phyloP scores from a whole-genome alignment of 2,113 vertebrate genomes.

The Eulacestoma nigropectus region DNA sequence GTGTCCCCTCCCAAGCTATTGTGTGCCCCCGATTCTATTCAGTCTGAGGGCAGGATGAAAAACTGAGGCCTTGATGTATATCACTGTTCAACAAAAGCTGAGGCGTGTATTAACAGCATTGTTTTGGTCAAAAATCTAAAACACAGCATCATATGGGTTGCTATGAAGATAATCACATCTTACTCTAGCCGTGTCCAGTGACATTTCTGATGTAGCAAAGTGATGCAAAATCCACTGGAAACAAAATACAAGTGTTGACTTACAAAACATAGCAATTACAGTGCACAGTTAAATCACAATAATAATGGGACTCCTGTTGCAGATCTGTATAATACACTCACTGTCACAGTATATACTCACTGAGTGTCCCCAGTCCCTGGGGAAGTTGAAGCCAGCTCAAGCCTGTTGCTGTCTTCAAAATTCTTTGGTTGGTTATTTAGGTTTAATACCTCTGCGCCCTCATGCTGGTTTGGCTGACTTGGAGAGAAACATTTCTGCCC shows the following conservation, averaged over 20 bases:
- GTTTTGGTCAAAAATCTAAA: neutral
- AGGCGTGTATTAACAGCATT: neutral
- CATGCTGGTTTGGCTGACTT: neutral
- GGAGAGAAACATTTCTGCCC: neutral
- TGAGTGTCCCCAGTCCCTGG: neutral
- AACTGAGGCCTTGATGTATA: neutral
- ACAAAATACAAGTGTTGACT: neutral
- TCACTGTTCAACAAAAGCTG: neutral
- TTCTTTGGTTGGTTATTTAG: neutral
- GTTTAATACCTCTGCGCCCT: neutral
- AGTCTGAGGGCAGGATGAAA: neutral
- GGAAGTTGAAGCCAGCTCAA: neutral
- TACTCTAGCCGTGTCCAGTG: neutral
- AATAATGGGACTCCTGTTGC: neutral
- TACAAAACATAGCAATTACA: neutral
- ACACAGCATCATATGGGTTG: neutral
- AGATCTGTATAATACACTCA: neutral
- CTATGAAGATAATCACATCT: neutral
- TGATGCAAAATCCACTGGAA: neutral
- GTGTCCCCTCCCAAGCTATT: neutral
- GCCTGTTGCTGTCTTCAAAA: neutral
- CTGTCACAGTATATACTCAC: rapidly evolving
- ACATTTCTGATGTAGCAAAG: neutral
- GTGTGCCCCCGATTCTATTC: rapidly evolving
- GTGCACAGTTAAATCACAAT: neutral